These are phyloP conservation scores for Eristalis pertinax DNA, from an alignment of 2,888 invertebrate species.

Conservation along the genomic window DNA sequence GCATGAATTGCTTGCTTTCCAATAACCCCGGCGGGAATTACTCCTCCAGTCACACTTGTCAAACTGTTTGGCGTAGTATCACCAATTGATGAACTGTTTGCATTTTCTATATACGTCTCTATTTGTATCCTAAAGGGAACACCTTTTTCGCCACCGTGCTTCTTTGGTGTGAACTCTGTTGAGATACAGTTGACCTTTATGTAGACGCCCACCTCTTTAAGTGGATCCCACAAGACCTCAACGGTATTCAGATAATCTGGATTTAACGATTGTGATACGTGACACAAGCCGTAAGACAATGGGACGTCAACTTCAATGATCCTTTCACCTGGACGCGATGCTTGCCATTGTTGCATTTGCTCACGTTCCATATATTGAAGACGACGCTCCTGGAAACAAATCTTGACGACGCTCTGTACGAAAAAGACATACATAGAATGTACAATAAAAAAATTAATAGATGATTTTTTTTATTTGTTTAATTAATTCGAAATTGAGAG, in stretches of 20 bases:
- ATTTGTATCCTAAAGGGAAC: constrained; percentile 98
- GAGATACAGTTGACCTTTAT: constrained; percentile 98
- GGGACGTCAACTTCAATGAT: constrained; percentile 97
- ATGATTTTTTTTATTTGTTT: constrained; percentile 1
- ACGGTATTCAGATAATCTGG: constrained; percentile 88
- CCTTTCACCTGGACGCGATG: constrained; percentile 93
- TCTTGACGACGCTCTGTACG: constrained; percentile 90
- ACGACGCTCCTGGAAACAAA: constrained; percentile 97
- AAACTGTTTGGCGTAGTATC: constrained; percentile 68
- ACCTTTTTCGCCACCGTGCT: constrained; percentile 98
- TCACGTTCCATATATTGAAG: constrained; percentile 97
- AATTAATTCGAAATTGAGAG: constrained; percentile 38
- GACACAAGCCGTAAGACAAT: constrained; percentile 94
- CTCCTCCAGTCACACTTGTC: constrained; percentile 18
- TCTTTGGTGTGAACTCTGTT: constrained; percentile 98
- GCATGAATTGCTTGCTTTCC: constrained; percentile 89
- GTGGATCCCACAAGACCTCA: constrained; percentile 97
- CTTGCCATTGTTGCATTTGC: constrained; percentile 95
- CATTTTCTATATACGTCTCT: constrained; percentile 86
- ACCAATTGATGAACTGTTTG: constrained; percentile 70
- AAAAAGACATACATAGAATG: constrained; percentile 77
- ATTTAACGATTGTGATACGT: constrained; percentile 88
- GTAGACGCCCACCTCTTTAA: constrained; percentile 97
- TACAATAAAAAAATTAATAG: constrained; percentile 36
- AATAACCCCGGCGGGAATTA: constrained; percentile 74